A percentile compares a stretch with the other conserved stretches of the same genome.
phyloP scores from a whole-genome alignment of 2,113 vertebrate genomes.

The Pituophis catenifer region DNA sequence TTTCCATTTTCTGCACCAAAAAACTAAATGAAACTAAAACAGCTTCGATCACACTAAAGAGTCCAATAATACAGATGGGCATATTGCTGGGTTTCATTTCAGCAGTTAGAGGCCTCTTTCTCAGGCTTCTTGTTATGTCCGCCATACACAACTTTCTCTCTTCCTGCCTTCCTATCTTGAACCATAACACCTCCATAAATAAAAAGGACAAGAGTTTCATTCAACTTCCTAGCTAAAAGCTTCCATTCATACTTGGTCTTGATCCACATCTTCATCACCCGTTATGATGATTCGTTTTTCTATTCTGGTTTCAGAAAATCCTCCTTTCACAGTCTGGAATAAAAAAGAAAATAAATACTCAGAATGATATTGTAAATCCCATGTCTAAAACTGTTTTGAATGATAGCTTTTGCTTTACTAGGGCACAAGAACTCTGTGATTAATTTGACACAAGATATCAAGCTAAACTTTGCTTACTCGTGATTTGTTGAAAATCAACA shows the following conservation, averaged over 20 bases:
- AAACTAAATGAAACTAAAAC: background rate
- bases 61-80: background rate
- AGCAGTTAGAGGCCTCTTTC: background rate
- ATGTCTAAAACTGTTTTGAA: background rate
- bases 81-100: background rate
- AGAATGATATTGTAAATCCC: background rate
- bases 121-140: background rate
- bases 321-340: slow-evolving; percentile 94
- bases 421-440: background rate
- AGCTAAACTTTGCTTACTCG: background rate
- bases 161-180: background rate
- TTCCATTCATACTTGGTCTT: slow-evolving; percentile 85
- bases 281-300: slow-evolving; percentile 99
- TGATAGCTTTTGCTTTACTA: background rate
- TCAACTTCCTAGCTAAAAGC: background rate
- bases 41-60: background rate
- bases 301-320: slow-evolving; percentile 96
- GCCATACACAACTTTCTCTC: background rate
- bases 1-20: background rate
- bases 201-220: background rate
- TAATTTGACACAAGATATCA: background rate
- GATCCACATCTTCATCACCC: slow-evolving; percentile 96
- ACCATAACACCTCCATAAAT: background rate
- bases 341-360: background rate
- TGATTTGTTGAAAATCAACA: background rate